Evolutionary conservation across 2,113 vertebrate species (phyloP), one percentile per base, ranked within the genome.

Genomic region (Bufo gargarizans): DNA sequence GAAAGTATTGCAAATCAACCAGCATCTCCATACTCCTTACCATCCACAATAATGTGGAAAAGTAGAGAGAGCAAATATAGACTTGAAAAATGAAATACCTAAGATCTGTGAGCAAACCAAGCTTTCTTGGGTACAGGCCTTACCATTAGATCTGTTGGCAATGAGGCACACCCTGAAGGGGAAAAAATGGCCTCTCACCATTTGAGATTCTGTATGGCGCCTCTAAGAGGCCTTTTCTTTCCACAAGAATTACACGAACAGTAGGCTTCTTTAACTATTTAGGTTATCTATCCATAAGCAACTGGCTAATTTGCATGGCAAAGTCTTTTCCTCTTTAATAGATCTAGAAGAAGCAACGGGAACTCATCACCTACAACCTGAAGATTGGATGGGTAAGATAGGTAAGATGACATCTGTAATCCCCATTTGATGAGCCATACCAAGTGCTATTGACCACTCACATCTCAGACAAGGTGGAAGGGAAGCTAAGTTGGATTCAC

Each of bases 281-380:
- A 83, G 49, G 65, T 84, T 84, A 33, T 71, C 2, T n/a, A 69
- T 81, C 55, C 33, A 61, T 14, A 61, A 61, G 4, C 19, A 43
- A 20, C n/a, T 81, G 4, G 22, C 47, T 69, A 69, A 69, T 22
- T 53, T 84, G 63, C 82, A 84, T 84, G 63, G 65, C 5, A 53
- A 56, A 71, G 82, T 84, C 2, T 71, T 71, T 50, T 69, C 63
- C 16, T 72, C 63, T 16, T 71, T 71, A 72, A 47, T 19, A 84
- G 82, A 71, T 22, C 65, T 49, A n/a, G 7, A 69, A 22, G 20
- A n/a, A 2, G 8, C 20, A 61, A 16, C 22, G 43, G 55, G 72
- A 76, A 76, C 79, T 61, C 79, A 81, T 11, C 33, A 58, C 12
- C 55, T 81, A 5, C 55, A 61, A 81, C 79, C 82, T 50, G 82